These are phyloP conservation scores for Poeciliopsis turneri DNA, from an alignment of 2,797 vertebrate species.

Conservation along the genomic window DNA sequence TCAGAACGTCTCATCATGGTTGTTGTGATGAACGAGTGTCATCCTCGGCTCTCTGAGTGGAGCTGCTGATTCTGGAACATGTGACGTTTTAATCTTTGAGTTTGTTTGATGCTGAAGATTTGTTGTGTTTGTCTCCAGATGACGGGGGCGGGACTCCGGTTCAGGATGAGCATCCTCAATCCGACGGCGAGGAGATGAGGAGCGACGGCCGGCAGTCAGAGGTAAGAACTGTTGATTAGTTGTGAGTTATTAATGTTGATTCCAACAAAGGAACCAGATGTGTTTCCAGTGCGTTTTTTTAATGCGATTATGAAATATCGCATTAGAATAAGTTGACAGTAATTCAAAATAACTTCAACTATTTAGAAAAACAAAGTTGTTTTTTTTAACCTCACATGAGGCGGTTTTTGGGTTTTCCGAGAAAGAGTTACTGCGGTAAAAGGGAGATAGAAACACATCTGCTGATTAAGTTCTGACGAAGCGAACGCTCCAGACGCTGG, in stretches of 20 bases:
- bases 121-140: conserved; percentile 75
- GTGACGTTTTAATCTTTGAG: background rate
- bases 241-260: background rate
- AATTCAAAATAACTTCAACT: background rate
- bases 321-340: background rate
- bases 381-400: no score
- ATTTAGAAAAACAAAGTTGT: no score
- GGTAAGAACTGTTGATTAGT: conserved; percentile 68
- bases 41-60: background rate
- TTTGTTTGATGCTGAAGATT: background rate
- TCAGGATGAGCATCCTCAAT: conserved; percentile 90
- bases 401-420: no score
- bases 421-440: no score
- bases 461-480: no score
- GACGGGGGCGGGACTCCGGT: conserved; percentile 96
- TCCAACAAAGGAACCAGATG: background rate
- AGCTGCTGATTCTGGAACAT: background rate
- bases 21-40: background rate
- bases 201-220: conserved; percentile 86
- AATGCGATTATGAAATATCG: background rate
- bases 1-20: background rate
- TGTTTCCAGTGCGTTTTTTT: background rate
- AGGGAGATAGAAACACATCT: no score
- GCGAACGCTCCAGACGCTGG: no score
- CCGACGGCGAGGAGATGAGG: conserved; percentile 87